phyloP scores from a whole-genome alignment of 2,888 invertebrate species.

The Nomada lathburiana region DNA sequence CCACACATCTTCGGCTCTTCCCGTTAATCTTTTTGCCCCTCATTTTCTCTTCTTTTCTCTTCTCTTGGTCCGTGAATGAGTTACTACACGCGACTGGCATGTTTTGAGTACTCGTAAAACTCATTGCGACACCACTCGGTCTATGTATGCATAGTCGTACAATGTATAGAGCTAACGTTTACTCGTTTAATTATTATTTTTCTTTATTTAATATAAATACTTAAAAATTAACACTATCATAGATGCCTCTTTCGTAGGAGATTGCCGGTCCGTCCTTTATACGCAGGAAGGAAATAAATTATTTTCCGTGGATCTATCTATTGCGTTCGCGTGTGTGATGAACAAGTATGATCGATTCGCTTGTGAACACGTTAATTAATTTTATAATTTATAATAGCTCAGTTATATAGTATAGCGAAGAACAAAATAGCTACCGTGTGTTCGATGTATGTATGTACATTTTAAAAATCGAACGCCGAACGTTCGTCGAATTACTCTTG shows the following conservation, averaged over 20 bases:
- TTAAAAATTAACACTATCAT: slow-evolving; percentile 38
- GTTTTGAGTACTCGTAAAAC: slow-evolving; percentile 19
- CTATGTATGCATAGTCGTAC: slow-evolving; percentile 31
- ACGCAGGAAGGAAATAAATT: slow-evolving; percentile 42
- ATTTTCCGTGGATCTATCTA: slow-evolving; percentile 21
- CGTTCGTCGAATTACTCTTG: background rate
- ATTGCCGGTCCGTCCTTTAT: slow-evolving; percentile 5
- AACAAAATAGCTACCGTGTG: slow-evolving; percentile 43
- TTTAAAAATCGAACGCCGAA: background rate
- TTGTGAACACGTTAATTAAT: slow-evolving; percentile 7
- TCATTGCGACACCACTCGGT: slow-evolving; percentile 38
- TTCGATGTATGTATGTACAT: slow-evolving; percentile 48
- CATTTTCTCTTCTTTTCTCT: background rate
- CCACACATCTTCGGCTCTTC: slow-evolving; percentile 15
- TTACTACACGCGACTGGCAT: slow-evolving; percentile 61
- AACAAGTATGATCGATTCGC: slow-evolving; percentile 9
- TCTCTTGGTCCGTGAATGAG: slow-evolving; percentile 71
- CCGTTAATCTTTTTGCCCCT: background rate
- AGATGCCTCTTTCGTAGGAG: slow-evolving; percentile 44
- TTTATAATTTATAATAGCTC: background rate
- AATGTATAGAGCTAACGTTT: slow-evolving; percentile 38
- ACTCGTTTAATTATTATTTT: slow-evolving; percentile 15
- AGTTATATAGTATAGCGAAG: slow-evolving; percentile 32
- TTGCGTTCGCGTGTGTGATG: slow-evolving; percentile 12
- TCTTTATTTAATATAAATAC: slow-evolving; percentile 42